Evolutionary conservation across 2,888 invertebrate genomes (phyloP), one percentile per base, ranked within the genome.

Genomic region (Eledona agricola): DNA sequence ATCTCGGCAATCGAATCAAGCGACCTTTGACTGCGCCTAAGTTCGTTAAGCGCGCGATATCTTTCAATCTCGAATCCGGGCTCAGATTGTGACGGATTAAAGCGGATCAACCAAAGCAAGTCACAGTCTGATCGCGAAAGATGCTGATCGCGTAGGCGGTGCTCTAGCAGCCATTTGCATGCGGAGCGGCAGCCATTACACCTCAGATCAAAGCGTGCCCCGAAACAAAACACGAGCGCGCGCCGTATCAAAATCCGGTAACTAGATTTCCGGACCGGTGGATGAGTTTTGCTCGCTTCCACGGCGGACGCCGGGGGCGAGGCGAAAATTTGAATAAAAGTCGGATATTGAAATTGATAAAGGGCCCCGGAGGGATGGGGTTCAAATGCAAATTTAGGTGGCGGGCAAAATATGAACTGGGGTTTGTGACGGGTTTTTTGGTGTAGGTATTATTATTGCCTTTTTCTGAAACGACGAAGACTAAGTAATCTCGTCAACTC

Each of bases 131-230:
- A 26, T 32, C 37, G 43, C 19, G 47, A 54, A 38, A 52, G 59
- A 55, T 57, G 57, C 29, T 52, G 52, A 59, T 55, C 50, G 55
- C 43, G 58, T 57, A 55, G 61, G 58, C 61, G 67, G 65, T 63
- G 62, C 67, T 61, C 60, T 66, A 62, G 71, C 71, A 67, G 71
- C 72, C 72, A 72, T 72, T 72, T 72, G 72, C 72, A 72, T 72
- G 71, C 65, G 68, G 64, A 71, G 71, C 71, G 69, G 72, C 71
- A 71, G 71, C 72, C 72, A 72, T 71, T 72, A 71, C 69, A 72
- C 71, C 71, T 68, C 66, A 66, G 65, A 71, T 72, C 72, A 72
- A 72, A 72, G 72, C 58, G 57, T 64, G 66, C 69, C 69, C 71
- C 59, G 64, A 55, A 68, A 69, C 65, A 60, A 68, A 69, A 67